Conservation (phyloP, 2,113 vertebrate genomes). For the Sula dactylatra region DNA sequence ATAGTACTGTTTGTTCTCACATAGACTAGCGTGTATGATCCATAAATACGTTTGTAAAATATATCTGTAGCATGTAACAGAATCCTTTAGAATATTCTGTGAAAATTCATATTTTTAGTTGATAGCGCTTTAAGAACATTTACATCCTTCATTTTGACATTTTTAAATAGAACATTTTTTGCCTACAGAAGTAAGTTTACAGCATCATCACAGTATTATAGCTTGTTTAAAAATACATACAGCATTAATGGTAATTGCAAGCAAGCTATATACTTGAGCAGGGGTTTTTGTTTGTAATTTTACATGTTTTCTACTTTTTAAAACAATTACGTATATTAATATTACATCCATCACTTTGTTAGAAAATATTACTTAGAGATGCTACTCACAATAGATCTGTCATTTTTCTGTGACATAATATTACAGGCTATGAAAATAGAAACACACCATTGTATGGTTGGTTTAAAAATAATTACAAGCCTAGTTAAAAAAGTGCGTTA, state of each 20-base stretch:
- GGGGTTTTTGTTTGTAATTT: not conserved
- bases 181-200: constrained; percentile 48
- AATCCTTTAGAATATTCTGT: not conserved
- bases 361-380: constrained; percentile 25
- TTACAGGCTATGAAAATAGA: constrained; percentile 42
- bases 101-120: not conserved
- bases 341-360: constrained; percentile 25
- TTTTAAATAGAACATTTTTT: constrained; percentile 40
- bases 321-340: constrained; percentile 18
- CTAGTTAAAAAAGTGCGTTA: not conserved
- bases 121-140: constrained; percentile 57
- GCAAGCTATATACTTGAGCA: constrained; percentile 53
- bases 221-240: constrained; percentile 61
- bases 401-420: not conserved
- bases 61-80: not conserved
- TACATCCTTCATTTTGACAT: constrained; percentile 43
- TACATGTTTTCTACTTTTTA: constrained; percentile 12
- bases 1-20: constrained; percentile 39
- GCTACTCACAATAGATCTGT: not conserved
- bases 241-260: constrained; percentile 42
- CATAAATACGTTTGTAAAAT: constrained; percentile 51
- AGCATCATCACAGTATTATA: constrained; percentile 56
- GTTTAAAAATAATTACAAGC: not conserved
- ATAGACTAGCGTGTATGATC: not conserved
- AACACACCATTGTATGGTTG: not conserved